These are phyloP conservation scores for Prunella fulvescens DNA, from an alignment of 2,113 vertebrate species.

Conservation along the genomic window DNA sequence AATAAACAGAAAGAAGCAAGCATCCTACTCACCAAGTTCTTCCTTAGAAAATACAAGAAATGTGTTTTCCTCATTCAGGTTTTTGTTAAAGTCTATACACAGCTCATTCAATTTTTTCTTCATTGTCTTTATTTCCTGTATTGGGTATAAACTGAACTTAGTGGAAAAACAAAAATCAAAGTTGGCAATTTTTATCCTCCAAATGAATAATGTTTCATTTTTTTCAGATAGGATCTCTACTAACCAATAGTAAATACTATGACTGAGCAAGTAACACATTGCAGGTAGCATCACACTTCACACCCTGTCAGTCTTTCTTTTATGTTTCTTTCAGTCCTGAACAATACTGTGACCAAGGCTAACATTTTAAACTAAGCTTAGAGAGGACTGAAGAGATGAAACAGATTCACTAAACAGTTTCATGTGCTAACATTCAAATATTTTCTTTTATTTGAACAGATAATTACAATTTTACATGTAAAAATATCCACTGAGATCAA, in stretches of 20 bases:
- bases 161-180: background rate
- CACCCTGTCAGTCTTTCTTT: background rate
- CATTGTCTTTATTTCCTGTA: conserved; percentile 86
- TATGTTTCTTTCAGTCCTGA: background rate
- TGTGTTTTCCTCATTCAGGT: conserved; percentile 90
- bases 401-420: background rate
- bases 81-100: conserved; percentile 92
- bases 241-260: background rate
- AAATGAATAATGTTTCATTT: background rate
- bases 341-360: background rate
- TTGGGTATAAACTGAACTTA: background rate
- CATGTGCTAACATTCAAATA: background rate
- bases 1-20: background rate
- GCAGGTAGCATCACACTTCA: background rate
- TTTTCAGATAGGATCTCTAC: background rate
- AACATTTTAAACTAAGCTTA: background rate
- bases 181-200: background rate
- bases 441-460: background rate
- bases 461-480: background rate
- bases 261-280: background rate
- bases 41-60: conserved; percentile 82
- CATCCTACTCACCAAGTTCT: conserved; percentile 80
- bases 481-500: background rate
- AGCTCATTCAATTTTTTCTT: conserved; percentile 88
- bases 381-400: background rate